Evolutionary conservation across 2,888 invertebrate species (phyloP).

Genomic region (Acleris literana): DNA sequence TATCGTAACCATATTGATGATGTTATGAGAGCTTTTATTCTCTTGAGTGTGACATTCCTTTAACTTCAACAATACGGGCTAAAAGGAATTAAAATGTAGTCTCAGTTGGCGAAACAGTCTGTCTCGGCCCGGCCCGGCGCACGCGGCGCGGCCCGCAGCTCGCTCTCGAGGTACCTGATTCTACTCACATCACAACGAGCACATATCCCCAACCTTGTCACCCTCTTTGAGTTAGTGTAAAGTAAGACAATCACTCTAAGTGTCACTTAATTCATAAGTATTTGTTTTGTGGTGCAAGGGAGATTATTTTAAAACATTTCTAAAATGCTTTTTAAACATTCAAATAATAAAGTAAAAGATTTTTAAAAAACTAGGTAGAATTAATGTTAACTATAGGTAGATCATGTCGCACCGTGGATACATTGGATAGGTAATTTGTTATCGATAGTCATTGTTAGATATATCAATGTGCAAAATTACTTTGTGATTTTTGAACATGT

Average conservation of each 20-base stretch:
- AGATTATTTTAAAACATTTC: slow-evolving; percentile 73
- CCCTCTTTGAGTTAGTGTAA: slow-evolving; percentile 47
- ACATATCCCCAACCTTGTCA: slow-evolving; percentile 55
- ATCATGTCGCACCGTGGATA: slow-evolving; percentile 61
- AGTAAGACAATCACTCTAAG: slow-evolving; percentile 61
- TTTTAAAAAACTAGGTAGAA: slow-evolving; percentile 67
- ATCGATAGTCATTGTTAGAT: slow-evolving; percentile 73
- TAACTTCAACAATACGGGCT: too few relatives aligned
- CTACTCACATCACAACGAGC: slow-evolving; percentile 50
- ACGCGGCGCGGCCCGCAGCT: too few relatives aligned
- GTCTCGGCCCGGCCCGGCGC: too few relatives aligned
- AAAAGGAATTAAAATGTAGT: too few relatives aligned
- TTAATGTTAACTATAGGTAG: slow-evolving; percentile 66
- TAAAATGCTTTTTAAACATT: slow-evolving; percentile 74
- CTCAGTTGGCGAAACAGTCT: too few relatives aligned
- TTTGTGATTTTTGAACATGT: slow-evolving; percentile 69
- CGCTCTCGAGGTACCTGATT: neutral
- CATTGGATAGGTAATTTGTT: slow-evolving; percentile 75
- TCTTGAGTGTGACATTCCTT: too few relatives aligned
- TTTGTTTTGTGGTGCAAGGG: slow-evolving; percentile 72
- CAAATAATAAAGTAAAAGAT: slow-evolving; percentile 60
- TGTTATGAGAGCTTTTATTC: too few relatives aligned
- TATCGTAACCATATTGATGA: too few relatives aligned
- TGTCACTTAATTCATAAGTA: slow-evolving; percentile 65
- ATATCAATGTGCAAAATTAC: slow-evolving; percentile 69